Conservation (phyloP, 2,113 vertebrate species). For the Recurvirostra avosetta region DNA sequence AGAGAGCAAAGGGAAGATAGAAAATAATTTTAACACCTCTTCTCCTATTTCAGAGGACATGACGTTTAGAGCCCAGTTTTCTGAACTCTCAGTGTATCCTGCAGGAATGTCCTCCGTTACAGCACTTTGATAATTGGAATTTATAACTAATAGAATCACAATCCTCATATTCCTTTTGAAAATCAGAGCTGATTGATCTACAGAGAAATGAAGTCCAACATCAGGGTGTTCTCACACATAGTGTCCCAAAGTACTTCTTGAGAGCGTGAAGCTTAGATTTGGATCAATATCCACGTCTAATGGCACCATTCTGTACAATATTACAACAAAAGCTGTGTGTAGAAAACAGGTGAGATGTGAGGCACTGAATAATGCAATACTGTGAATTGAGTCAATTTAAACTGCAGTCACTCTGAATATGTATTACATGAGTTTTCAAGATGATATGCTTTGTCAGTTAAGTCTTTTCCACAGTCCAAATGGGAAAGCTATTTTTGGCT, state of each 20-base stretch:
- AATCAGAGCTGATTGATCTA: not conserved
- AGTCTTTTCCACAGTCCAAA: not conserved
- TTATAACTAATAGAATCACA: not conserved
- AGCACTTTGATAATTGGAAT: not conserved
- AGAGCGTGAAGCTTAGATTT: not conserved
- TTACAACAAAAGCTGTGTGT: not conserved
- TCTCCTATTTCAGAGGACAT: not conserved
- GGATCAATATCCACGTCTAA: not conserved
- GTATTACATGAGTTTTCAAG: not conserved
- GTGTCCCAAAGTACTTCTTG: not conserved
- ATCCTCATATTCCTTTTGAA: not conserved
- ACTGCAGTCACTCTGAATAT: not conserved
- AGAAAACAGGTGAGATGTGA: not conserved
- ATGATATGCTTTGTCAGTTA: not conserved
- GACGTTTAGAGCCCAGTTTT: not conserved
- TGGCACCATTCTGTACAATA: not conserved
- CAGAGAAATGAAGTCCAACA: not conserved
- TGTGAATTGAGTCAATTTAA: not conserved
- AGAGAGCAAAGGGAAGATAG: not conserved
- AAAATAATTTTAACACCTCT: not conserved
- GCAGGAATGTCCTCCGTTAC: not conserved
- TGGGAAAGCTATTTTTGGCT: not conserved
- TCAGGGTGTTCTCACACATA: fast-evolving
- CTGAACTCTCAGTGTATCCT: not conserved
- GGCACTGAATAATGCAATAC: not conserved